Base-by-base conservation (phyloP, 2,888 invertebrate species). In the Agrenia bidenticulata region DNA sequence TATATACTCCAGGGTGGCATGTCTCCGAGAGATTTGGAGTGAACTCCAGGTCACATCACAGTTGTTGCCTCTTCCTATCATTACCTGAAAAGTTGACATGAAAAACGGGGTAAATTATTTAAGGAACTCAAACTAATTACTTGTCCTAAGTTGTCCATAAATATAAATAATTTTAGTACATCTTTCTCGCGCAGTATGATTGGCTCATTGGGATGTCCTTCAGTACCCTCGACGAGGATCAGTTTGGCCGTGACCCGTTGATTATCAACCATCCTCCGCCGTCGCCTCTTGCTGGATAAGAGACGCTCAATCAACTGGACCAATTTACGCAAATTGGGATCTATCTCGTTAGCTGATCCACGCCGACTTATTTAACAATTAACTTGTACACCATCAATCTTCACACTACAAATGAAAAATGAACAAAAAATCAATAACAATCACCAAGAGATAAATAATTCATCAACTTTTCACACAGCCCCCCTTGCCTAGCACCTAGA, bases 11-110 rank as follows among this genome's bases (percentile, higher is more conserved):
- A 74, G 59, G 1, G 66, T 51, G 2, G 71, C 69, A 71, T 74
- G 74, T 11, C 61, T 45, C 15, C 74, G 57, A 2, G 72, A 72
- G 32, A 74, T 64, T 45, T 72, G 74, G n/a, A 74, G 53, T 0
- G 70, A 67, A 13, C 66, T 63, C 68, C 70, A 74, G 11, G 69
- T 54, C 5, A 72, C 63, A 32, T 65, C 60, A 58, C 70, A 72
- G 9, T 37, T 62, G 32, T 66, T 59, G 2, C 66, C 72, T 13
- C 74, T 53, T 27, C 74, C 74, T 50, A 74, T 64, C n/a, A 51
- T 15, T 7, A 51, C 23, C 51, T 51, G 15, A 11, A n/a, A n/a
- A 51, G 7, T 17, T 23, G 23, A 23, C 9, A 23, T 17, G 7
- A 51, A 17, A 51, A 51, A 51, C 13, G 13, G 5, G 2, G 21